Base-by-base conservation (phyloP, 2,888 invertebrate genomes). In the Polyommatus iphigenia region DNA sequence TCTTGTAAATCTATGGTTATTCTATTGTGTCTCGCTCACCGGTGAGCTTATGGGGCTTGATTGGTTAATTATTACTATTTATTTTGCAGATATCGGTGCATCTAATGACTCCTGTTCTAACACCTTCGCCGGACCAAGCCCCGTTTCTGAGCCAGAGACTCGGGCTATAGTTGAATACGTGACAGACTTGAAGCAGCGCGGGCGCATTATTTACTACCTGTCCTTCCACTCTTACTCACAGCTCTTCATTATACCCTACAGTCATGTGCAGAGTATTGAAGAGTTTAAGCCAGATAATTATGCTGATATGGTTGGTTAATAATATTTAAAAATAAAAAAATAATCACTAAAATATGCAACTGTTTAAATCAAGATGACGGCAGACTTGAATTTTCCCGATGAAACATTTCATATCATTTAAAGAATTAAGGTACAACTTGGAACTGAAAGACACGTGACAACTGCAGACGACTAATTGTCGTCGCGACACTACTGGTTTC, bases 221-320 rank as follows among this genome's bases (percentile, higher is more conserved):
- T 92, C 94, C 0, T 90, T 95, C 79, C 96, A 96, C 85, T 95
- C 95, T 0, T 96, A 91, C 83, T 92, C 95, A 0, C 95, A 96
- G 80, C 84, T 94, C 46, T 86, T 95, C 13, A 82, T 95, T 10
- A 83, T 95, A n/a, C 95, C 95, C 0, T 95, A 92, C 80, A 95
- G 95, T 76, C 89, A 94, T 78, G 83, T 90, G 0, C 77, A 54
- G 13, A 82, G 79, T 18, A 80, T 80, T n/a, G 83, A 83, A 6
- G 81, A 86, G 1, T 20, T 84, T 3, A 77, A 83, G 0, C 86
- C 88, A 1, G 85, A 84, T 5, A 92, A 93, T 80, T 94, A 88
- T 80, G 88, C 84, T 62, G 88, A 93, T 78, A 87, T 92, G 89
- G 94, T 94, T 80, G 85, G 87, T 82, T 77, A 32, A 24, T 5